A percentile compares a stretch with the other conserved stretches of the same genome.
Evolutionary conservation across 2,113 vertebrate genomes (phyloP).

Genomic region (Daubentonia madagascariensis): DNA sequence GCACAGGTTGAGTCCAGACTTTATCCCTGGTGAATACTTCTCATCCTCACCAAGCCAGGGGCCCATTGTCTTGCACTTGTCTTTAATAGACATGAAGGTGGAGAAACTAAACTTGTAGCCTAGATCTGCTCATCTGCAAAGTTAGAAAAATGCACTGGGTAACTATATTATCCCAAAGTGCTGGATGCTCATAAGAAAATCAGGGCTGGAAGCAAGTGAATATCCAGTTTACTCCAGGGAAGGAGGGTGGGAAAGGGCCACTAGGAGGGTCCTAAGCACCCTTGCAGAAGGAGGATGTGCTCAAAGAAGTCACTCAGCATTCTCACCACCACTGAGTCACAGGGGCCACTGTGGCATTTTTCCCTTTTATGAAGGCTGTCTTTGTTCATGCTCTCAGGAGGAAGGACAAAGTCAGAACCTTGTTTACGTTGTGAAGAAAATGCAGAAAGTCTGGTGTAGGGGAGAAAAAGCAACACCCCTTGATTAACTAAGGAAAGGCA

Average conservation of each 20-base stretch:
- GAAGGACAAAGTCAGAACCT: not conserved
- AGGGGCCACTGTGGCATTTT: not conserved
- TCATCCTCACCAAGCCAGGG: not conserved
- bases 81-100: not conserved
- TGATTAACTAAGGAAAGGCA: not conserved
- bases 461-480: not conserved
- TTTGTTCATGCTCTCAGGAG: not conserved
- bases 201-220: not conserved
- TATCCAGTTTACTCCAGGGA: not conserved
- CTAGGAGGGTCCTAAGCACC: not conserved
- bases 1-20: not conserved
- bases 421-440: not conserved
- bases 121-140: not conserved
- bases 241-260: not conserved
- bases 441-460: not conserved
- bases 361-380: not conserved
- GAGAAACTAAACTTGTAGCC: not conserved
- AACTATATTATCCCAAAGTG: not conserved
- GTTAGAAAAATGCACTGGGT: not conserved
- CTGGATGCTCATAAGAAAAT: not conserved
- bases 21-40: not conserved
- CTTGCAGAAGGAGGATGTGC: not conserved
- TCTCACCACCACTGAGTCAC: not conserved
- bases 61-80: not conserved
- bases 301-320: not conserved